Percentiles rank a stretch among this genome's conserved stretches.
Conservation (phyloP, 2,797 vertebrate species). For the Novumbra hubbsi region DNA sequence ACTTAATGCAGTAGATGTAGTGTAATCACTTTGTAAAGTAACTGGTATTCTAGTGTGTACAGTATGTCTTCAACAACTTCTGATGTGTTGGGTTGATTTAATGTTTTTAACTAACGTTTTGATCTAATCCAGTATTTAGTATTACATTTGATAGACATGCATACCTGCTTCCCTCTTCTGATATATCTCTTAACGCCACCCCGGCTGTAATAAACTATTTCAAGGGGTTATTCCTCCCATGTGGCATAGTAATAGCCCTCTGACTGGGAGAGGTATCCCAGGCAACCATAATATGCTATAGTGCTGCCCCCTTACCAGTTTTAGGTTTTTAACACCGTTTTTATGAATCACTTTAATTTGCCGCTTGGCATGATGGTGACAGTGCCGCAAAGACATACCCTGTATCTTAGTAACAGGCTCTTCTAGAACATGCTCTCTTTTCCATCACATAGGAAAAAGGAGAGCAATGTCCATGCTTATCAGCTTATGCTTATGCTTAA, state of each 20-base stretch:
- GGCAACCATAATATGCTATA: slow-evolving; percentile 22
- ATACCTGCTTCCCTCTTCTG: background rate
- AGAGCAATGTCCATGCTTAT: background rate
- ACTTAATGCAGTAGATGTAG: background rate
- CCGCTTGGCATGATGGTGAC: slow-evolving; percentile 21
- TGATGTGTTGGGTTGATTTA: too few relatives aligned
- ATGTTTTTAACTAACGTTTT: too few relatives aligned
- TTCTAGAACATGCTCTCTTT: background rate
- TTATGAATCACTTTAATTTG: slow-evolving; percentile 42
- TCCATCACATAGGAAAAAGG: background rate
- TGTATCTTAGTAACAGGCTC: slow-evolving; percentile 32
- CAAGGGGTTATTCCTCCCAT: slow-evolving; percentile 23
- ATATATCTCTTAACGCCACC: background rate
- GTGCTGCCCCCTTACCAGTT: background rate
- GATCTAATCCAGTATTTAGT: too few relatives aligned
- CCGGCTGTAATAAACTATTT: slow-evolving; percentile 8
- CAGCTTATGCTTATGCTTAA: background rate
- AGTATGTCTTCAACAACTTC: too few relatives aligned
- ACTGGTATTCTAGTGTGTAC: too few relatives aligned
- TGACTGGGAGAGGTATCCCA: slow-evolving; percentile 33
- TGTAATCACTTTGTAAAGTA: background rate
- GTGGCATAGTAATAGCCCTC: slow-evolving; percentile 19
- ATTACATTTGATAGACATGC: too few relatives aligned
- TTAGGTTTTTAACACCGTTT: slow-evolving; percentile 18
- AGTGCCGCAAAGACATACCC: slow-evolving; percentile 26